phyloP scores from a whole-genome alignment of 2,797 vertebrate genomes.

The Babyrousa celebensis region DNA sequence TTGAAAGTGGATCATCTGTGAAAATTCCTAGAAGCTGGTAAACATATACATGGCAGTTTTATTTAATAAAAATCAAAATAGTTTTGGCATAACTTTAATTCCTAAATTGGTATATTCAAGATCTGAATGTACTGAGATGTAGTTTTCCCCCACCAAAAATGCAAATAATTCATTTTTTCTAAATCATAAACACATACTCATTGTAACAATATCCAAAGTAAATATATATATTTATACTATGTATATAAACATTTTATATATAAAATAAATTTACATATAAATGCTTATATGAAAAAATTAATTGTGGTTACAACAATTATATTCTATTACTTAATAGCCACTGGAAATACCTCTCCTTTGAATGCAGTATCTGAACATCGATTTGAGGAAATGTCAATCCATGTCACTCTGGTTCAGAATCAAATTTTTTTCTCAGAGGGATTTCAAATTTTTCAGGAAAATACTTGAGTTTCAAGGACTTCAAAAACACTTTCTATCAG shows the following conservation, averaged over 20 bases:
- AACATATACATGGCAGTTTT: not conserved
- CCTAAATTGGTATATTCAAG: not conserved
- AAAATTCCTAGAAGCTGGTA: not conserved
- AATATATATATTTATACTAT: not conserved
- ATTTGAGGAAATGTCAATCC: not conserved
- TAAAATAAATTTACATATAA: not conserved
- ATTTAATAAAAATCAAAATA: not conserved
- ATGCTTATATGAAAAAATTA: not conserved
- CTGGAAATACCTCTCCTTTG: not conserved
- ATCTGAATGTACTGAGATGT: not conserved
- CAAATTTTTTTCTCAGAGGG: not conserved
- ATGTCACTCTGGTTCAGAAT: constrained; percentile 41
- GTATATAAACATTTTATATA: not conserved
- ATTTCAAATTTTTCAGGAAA: constrained; percentile 38
- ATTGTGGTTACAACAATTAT: not conserved
- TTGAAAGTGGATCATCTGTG: not conserved
- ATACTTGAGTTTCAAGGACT: not conserved
- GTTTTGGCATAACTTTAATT: not conserved
- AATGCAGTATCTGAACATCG: not conserved
- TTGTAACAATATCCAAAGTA: not conserved
- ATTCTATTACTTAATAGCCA: not conserved
- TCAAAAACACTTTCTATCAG: not conserved
- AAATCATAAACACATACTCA: not conserved
- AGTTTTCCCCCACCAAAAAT: not conserved
- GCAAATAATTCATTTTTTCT: constrained; percentile 19